Conservation (phyloP, 2,888 invertebrate species). For the Escarpia spicata region DNA sequence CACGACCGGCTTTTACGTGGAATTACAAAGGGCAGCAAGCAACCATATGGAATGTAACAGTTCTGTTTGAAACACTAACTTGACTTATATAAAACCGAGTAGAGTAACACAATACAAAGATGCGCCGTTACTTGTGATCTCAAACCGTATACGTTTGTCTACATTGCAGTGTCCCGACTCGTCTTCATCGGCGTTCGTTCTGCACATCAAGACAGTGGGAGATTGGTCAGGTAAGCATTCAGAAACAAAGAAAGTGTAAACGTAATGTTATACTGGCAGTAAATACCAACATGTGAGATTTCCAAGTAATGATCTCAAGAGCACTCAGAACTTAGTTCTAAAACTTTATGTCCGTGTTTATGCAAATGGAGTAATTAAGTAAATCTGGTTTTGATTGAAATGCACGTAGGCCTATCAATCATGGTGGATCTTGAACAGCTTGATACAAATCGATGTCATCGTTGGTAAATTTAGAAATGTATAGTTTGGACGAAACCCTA, state of each 20-base stretch:
- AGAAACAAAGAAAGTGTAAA: neutral
- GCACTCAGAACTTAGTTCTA: neutral
- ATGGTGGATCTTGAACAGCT: no score
- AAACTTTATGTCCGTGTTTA: no score
- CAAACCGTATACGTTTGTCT: neutral
- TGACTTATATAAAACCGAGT: neutral
- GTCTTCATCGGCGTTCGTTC: neutral
- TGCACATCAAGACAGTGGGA: constrained; percentile 31
- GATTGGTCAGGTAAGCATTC: constrained; percentile 38
- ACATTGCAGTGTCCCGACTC: neutral
- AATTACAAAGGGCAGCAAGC: neutral
- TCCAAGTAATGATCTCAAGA: neutral
- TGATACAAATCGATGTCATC: no score
- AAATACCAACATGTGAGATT: neutral
- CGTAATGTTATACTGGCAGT: neutral
- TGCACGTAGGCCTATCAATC: no score
- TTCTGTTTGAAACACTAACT: neutral
- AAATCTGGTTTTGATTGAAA: no score
- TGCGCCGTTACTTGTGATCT: neutral
- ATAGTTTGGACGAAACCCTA: no score
- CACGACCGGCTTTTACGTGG: neutral
- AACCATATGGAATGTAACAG: neutral
- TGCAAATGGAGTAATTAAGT: no score
- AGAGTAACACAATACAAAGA: neutral
- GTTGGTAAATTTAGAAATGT: no score